Conservation (phyloP, 2,797 vertebrate species). For the Philypnodon macrostomus region DNA sequence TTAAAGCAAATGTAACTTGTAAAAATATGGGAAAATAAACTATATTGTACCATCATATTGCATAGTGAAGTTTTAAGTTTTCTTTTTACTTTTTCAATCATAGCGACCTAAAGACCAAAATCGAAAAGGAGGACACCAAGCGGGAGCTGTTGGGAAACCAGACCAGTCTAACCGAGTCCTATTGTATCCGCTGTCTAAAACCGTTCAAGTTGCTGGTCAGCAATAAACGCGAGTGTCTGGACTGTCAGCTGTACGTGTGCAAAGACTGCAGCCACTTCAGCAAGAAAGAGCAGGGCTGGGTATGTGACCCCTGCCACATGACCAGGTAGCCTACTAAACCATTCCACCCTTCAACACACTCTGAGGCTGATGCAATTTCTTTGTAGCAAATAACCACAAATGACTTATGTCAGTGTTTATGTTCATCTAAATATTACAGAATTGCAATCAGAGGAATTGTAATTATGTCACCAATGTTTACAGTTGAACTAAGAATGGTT, state of each 20-base stretch:
- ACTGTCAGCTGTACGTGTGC: slow-evolving; percentile 85
- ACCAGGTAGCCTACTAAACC: too few species aligned
- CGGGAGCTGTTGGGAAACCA: slow-evolving; percentile 78
- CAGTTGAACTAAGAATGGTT: too few species aligned
- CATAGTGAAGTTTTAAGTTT: too few species aligned
- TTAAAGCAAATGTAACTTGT: background rate
- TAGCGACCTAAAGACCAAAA: slow-evolving; percentile 83
- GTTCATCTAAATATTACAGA: too few species aligned
- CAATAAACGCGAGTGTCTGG: slow-evolving; percentile 84
- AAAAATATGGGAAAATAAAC: too few species aligned
- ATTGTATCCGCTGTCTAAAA: slow-evolving; percentile 90
- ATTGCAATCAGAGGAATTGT: too few species aligned
- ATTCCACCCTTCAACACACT: too few species aligned
- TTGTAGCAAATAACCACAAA: too few species aligned
- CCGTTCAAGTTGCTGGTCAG: slow-evolving; percentile 88
- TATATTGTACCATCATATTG: too few species aligned
- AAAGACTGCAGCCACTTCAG: slow-evolving; percentile 86
- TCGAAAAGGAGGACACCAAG: slow-evolving; percentile 85
- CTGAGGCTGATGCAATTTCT: too few species aligned
- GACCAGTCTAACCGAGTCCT: slow-evolving; percentile 76
- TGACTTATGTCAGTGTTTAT: too few species aligned
- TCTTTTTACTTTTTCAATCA: background rate
- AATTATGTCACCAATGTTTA: too few species aligned
- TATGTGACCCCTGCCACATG: slow-evolving; percentile 88
- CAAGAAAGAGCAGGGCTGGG: slow-evolving; percentile 89